phyloP scores from a whole-genome alignment of 2,113 vertebrate species.

The Casuarius casuarius region DNA sequence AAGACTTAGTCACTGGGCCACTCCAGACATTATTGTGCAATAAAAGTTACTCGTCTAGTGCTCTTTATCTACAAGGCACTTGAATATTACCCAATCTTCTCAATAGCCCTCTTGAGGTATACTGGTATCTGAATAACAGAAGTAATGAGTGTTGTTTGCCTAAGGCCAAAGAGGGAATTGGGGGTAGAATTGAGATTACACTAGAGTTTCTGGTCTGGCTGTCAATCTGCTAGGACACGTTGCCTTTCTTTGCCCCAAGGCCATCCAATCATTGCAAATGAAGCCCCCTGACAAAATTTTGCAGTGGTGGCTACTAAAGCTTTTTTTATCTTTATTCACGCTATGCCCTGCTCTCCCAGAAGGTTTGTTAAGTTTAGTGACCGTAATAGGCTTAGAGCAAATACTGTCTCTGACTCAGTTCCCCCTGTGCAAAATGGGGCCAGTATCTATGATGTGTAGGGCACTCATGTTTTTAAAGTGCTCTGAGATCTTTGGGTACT shows the following conservation, averaged over 20 bases:
- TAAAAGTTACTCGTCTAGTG: slow-evolving; percentile 4
- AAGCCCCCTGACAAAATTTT: slow-evolving; percentile 21
- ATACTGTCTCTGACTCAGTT: slow-evolving; percentile 2
- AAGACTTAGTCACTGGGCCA: neutral
- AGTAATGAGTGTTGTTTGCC: slow-evolving; percentile 67
- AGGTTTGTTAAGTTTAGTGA: slow-evolving; percentile 26
- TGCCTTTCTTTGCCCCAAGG: slow-evolving; percentile 58
- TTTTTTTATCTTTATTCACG: slow-evolving; percentile 22
- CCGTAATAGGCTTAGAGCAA: slow-evolving; percentile 43
- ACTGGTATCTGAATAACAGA: slow-evolving; percentile 53
- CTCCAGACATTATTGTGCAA: neutral
- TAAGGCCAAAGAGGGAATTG: slow-evolving; percentile 65
- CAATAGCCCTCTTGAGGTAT: slow-evolving; percentile 43
- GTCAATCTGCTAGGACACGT: slow-evolving; percentile 7
- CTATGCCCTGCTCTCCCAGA: neutral
- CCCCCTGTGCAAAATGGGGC: neutral
- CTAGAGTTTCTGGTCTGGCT: slow-evolving; percentile 50
- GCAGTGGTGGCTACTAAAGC: slow-evolving; percentile 18
- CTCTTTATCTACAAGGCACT: slow-evolving; percentile 47
- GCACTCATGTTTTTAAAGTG: neutral
- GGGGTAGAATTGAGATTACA: slow-evolving; percentile 34
- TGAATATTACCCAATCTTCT: slow-evolving; percentile 60
- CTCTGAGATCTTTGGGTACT: neutral
- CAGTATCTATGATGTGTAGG: neutral
- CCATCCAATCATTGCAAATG: slow-evolving; percentile 35